Conservation (phyloP, 2,888 invertebrate species). For the Digitonthophagus gazella region DNA sequence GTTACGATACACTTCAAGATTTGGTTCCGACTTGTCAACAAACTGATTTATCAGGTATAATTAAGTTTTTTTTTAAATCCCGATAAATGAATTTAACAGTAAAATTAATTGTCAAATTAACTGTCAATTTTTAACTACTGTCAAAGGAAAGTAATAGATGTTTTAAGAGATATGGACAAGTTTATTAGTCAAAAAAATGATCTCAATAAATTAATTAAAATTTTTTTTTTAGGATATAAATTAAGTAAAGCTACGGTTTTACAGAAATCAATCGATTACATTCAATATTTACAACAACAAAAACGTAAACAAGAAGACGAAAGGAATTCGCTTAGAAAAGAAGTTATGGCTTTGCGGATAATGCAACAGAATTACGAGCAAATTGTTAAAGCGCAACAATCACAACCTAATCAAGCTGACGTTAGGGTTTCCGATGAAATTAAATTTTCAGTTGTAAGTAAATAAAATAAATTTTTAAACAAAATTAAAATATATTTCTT, state of each 20-base stretch:
- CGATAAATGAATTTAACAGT: neutral
- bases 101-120: neutral
- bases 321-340: conserved; percentile 81
- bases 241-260: conserved; percentile 94
- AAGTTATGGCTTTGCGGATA: conserved; percentile 89
- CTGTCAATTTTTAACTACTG: neutral
- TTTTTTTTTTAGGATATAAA: conserved; percentile 72
- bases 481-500: neutral
- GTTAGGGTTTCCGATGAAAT: conserved; percentile 90
- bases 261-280: conserved; percentile 92
- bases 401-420: conserved; percentile 83
- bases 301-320: conserved; percentile 96
- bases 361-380: conserved; percentile 95
- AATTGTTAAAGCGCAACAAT: conserved; percentile 93
- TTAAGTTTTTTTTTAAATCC: conserved; percentile 17
- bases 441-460: conserved; percentile 94
- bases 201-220: neutral
- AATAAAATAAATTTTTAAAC: no score
- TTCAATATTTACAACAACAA: conserved; percentile 86
- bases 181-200: no score
- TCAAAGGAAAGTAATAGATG: neutral
- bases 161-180: no score
- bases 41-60: conserved; percentile 73
- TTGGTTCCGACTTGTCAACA: conserved; percentile 93
- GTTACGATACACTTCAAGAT: conserved; percentile 90